Base-by-base conservation (phyloP, 2,888 invertebrate species). In the Lepidocyrtoides sp. region DNA sequence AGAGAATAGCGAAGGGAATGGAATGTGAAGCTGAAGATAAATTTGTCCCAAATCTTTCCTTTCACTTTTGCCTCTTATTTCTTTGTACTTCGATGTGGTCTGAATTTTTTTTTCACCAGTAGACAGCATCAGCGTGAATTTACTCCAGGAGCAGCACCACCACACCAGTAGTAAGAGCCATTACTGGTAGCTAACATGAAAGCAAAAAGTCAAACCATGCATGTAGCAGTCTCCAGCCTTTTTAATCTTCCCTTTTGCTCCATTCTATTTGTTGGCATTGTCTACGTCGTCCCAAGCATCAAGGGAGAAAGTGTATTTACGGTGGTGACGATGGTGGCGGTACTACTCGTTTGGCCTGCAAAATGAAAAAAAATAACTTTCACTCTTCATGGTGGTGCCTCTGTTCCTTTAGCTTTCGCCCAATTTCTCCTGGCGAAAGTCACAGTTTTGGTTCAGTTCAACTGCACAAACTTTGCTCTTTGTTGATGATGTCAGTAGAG, bases 401-500 rank as follows among this genome's bases (percentile, higher is more conserved):
- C 66, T 48, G 14, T 75, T 17, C 20, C 57, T 60, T 26, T 41
- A 32, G 36, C 83, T 66, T 83, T 83, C 41, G 14, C 29, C 66
- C 66, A 36, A 82, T 41, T 41, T 41, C 29, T 66, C 60, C 1
- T 41, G 36, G 23, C 36, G 32, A 79, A 79, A 82, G 82, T 82
- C 82, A 82, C 60, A 23, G 77, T 81, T 60, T 81, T 81, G 48
- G 26, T 79, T 23, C 23, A 8, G 26, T 79, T 23, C 23, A 8
- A 66, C 63, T 83, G 29, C 66, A 48, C 48, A 83, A 72, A 85
- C 75, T 85, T 72, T 85, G 75, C 72, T 85, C 72, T 87, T 87
- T 87, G 77, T 41, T 86, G 48, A 32, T 41, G 54, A 5, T 72
- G 36, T n/a, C 29, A 17, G 29, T 63, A 36, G 44, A 7, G 7